Conservation (phyloP, 1,140 invertebrate species). For the Thaumatotibia leucotreta region DNA sequence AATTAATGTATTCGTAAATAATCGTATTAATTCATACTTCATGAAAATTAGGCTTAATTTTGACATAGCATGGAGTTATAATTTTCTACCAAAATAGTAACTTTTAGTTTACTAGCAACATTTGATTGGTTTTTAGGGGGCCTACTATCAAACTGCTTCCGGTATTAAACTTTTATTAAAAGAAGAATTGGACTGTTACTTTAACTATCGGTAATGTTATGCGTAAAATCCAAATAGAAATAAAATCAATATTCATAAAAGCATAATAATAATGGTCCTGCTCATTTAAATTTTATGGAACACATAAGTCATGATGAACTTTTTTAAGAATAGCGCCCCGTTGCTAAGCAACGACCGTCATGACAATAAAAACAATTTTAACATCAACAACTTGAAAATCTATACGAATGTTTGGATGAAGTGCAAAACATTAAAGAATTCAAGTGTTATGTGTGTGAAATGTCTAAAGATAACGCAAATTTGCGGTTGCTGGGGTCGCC, state of each 20-base stretch:
- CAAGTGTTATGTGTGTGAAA: slow-evolving; percentile 39
- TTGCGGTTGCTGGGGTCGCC: slow-evolving; percentile 61
- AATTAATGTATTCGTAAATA: too few species aligned
- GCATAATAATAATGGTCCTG: too few species aligned
- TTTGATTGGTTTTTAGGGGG: background rate
- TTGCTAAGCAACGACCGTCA: slow-evolving; percentile 48
- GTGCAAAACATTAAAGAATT: background rate
- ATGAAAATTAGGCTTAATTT: too few species aligned
- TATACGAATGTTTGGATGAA: background rate
- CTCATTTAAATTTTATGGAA: background rate
- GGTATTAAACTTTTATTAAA: too few species aligned
- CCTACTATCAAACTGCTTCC: background rate
- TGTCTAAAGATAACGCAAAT: slow-evolving; percentile 67
- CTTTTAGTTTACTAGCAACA: slow-evolving; percentile 2
- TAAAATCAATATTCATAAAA: too few species aligned
- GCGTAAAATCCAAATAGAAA: too few species aligned
- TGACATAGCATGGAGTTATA: too few species aligned
- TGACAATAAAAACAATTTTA: slow-evolving; percentile 29
- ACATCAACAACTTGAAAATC: background rate
- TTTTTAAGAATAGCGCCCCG: slow-evolving; percentile 10
- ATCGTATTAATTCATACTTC: too few species aligned
- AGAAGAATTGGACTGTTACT: too few species aligned
- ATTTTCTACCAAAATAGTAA: background rate
- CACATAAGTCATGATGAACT: background rate
- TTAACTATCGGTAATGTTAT: background rate